Conservation (phyloP, 2,113 vertebrate genomes). For the Heteronetta atricapilla region DNA sequence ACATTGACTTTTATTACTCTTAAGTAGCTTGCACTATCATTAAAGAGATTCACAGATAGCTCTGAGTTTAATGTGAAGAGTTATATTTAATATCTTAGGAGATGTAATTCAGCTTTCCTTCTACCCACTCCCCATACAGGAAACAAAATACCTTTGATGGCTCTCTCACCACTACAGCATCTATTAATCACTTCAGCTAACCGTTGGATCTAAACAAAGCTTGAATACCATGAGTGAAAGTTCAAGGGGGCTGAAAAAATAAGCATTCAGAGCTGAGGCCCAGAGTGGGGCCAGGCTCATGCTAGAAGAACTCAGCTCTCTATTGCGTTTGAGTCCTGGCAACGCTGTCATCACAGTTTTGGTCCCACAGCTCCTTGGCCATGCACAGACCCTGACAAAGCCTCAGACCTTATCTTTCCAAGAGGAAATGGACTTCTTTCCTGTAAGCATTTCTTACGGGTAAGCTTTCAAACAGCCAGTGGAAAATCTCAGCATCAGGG, state of each 20-base stretch:
- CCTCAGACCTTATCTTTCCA: not conserved
- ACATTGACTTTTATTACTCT: conserved; percentile 58
- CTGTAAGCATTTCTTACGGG: rapidly evolving
- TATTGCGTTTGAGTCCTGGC: not conserved
- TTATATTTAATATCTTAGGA: conserved; percentile 42
- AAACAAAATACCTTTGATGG: not conserved
- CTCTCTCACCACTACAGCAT: not conserved
- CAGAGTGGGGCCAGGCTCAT: not conserved
- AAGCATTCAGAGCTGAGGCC: not conserved
- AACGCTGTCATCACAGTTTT: rapidly evolving
- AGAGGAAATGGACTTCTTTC: not conserved
- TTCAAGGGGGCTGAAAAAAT: not conserved
- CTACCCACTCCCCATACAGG: not conserved
- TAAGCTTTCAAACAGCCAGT: rapidly evolving
- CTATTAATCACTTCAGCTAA: not conserved
- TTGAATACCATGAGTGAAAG: not conserved
- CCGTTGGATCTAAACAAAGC: not conserved
- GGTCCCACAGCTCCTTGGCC: not conserved
- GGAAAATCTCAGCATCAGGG: not conserved
- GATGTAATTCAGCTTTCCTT: conserved; percentile 50
- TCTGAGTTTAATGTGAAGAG: conserved; percentile 24
- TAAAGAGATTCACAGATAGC: conserved; percentile 65
- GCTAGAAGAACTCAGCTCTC: not conserved
- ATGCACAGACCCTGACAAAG: not conserved
- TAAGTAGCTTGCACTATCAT: conserved; percentile 39